Percentiles rank a stretch among this genome's conserved stretches.
Conservation (phyloP, 2,797 vertebrate genomes). For the Cichlasoma orientale region DNA sequence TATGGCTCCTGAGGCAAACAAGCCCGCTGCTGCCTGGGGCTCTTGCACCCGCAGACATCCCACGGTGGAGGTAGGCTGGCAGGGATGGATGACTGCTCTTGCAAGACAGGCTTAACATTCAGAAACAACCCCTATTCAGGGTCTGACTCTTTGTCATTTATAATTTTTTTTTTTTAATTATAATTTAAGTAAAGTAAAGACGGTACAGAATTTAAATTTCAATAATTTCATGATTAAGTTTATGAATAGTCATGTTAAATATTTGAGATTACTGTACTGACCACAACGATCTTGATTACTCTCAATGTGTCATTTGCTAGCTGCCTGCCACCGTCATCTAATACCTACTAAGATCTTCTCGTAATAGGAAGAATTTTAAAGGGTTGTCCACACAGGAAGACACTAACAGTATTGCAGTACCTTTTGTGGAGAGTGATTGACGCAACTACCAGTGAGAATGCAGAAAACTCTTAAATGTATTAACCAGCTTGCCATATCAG, state of each 20-base stretch:
- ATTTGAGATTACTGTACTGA: not conserved
- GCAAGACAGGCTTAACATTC: not conserved
- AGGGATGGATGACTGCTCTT: not conserved
- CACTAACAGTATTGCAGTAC: no score
- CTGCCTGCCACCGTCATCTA: not conserved
- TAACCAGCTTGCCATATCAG: no score
- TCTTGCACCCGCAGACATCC: not conserved
- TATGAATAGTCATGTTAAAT: not conserved
- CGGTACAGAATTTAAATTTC: no score
- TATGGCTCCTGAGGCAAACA: not conserved
- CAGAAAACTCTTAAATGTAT: not conserved
- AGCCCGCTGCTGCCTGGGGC: not conserved
- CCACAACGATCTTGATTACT: not conserved
- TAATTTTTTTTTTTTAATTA: not conserved
- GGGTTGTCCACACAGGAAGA: no score
- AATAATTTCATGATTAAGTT: not conserved
- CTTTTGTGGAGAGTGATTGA: not conserved
- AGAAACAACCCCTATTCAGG: fast-evolving
- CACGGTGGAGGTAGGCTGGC: not conserved
- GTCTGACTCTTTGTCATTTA: not conserved
- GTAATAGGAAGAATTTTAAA: not conserved
- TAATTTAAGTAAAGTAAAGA: no score
- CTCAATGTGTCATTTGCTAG: not conserved
- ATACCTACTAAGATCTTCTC: not conserved
- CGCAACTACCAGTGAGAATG: not conserved